Evolutionary conservation across 2,888 invertebrate genomes (phyloP), one percentile per base, ranked within the genome.

Genomic region (Cacoxenus indagator): DNA sequence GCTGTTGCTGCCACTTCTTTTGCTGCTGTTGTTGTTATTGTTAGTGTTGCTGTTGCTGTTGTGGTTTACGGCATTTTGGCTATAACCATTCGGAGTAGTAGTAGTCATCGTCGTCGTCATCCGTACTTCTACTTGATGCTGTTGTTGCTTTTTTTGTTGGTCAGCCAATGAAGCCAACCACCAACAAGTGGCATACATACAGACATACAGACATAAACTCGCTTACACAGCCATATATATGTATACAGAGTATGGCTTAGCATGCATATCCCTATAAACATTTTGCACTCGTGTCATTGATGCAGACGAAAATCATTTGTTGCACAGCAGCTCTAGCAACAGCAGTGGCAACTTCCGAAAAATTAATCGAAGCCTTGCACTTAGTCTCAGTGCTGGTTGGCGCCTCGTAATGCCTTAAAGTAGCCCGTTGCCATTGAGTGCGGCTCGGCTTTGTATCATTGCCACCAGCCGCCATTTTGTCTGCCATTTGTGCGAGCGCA

Each of bases 41-140:
- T 55, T 55, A n/a, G 8, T 55, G 27, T 26, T 26, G 26, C 26
- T 55, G 55, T 55, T 27, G 55, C n/a, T 55, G 24, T 27, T 62
- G 61, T 62, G 61, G 61, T 62, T 62, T 62, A 24, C 45, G 61
- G 61, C 45, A 62, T 43, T 62, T 62, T 45, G 61, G 61, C 61
- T 22, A 9, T 43, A 24, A 22, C 9, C 31, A 62, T 8, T 31
- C 27, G 22, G 6, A 51, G 51, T 22, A 37, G 37, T 37, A 14
- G 37, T 29, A 57, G 57, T 55, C 48, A 48, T 48, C 17, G 48
- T 48, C 19, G 11, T 54, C 14, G 27, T 14, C 29, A 37, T 8
- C 9, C 4, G 37, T 37, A 37, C 9, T 37, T 11, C 9, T 14
- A 37, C 9, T 8, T 37, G 37, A 11, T 37, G 51, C 22, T 51